phyloP scores from a whole-genome alignment of 2,113 vertebrate genomes.

The Ptyas mucosa region DNA sequence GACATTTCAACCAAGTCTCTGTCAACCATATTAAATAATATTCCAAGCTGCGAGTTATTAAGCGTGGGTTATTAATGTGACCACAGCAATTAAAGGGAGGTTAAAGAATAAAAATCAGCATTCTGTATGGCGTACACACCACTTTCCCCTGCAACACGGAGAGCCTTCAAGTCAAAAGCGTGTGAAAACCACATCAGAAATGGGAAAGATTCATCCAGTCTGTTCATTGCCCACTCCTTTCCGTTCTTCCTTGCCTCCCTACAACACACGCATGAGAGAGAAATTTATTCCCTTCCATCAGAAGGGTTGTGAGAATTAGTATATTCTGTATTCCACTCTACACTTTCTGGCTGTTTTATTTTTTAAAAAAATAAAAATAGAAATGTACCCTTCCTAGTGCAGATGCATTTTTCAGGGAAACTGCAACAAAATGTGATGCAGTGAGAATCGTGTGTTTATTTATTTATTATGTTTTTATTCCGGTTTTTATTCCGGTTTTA shows the following conservation, averaged over 20 bases:
- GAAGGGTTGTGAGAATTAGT: background rate
- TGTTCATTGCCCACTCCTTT: slow-evolving; percentile 19
- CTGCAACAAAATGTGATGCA: background rate
- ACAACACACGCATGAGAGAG: accelerated
- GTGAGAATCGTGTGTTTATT: no score
- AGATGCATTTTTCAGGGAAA: background rate
- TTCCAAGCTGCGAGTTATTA: slow-evolving; percentile 94
- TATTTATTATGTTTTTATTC: no score
- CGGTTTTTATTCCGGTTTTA: no score
- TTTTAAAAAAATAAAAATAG: background rate
- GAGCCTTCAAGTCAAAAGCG: slow-evolving; percentile 69
- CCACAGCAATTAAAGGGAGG: slow-evolving; percentile 94
- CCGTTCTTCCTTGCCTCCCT: background rate
- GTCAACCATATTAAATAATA: slow-evolving; percentile 85
- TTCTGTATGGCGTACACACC: slow-evolving; percentile 61
- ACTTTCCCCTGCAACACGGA: slow-evolving; percentile 70
- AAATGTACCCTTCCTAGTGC: background rate
- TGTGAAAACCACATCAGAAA: slow-evolving; percentile 70
- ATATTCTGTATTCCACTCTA: background rate
- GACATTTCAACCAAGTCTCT: slow-evolving; percentile 85
- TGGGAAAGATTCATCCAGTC: slow-evolving; percentile 57
- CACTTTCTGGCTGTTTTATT: background rate
- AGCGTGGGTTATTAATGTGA: slow-evolving; percentile 84
- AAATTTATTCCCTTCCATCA: background rate
- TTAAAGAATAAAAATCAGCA: slow-evolving; percentile 78